Conservation (phyloP, 53 echinoderm and acorn worm genomes). For the Echinarachnius parma region DNA sequence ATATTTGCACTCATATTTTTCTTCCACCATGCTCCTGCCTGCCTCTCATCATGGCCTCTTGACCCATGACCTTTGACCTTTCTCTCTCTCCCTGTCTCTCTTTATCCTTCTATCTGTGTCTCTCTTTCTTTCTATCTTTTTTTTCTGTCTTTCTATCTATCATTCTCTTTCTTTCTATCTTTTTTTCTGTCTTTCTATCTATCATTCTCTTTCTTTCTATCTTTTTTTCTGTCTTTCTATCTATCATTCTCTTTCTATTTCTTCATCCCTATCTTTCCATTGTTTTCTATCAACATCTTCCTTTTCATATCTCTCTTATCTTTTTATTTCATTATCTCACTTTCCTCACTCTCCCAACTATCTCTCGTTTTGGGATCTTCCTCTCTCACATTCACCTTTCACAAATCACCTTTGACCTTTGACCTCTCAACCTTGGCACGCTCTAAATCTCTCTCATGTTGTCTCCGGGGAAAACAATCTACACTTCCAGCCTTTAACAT, state of each 20-base stretch:
- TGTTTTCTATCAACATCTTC: too few species aligned
- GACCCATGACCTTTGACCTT: constrained; percentile 32
- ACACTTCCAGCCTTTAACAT: constrained; percentile 86
- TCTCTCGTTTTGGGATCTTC: constrained; percentile 8
- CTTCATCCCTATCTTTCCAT: too few species aligned
- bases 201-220: too few species aligned
- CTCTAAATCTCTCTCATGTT: constrained; percentile 49
- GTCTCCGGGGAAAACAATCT: constrained; percentile 45
- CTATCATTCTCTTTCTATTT: too few species aligned
- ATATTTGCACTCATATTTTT: constrained; percentile 44
- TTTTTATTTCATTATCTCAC: background rate
- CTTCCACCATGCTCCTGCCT: constrained; percentile 41
- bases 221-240: too few species aligned
- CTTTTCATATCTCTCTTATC: too few species aligned
- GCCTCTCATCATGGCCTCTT: constrained; percentile 48
- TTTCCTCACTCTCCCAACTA: background rate
- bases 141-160: constrained; percentile 37
- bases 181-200: too few species aligned
- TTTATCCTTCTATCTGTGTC: background rate
- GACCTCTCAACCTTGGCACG: constrained; percentile 50
- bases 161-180: constrained; percentile 31
- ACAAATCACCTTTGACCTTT: constrained; percentile 14
- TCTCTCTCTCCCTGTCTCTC: background rate
- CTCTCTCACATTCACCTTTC: constrained; percentile 22
- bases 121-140: constrained; percentile 25